Evolutionary conservation across 1,140 invertebrate species (phyloP), one percentile per base, ranked within the genome.

Genomic region (Sogatella furcifera): DNA sequence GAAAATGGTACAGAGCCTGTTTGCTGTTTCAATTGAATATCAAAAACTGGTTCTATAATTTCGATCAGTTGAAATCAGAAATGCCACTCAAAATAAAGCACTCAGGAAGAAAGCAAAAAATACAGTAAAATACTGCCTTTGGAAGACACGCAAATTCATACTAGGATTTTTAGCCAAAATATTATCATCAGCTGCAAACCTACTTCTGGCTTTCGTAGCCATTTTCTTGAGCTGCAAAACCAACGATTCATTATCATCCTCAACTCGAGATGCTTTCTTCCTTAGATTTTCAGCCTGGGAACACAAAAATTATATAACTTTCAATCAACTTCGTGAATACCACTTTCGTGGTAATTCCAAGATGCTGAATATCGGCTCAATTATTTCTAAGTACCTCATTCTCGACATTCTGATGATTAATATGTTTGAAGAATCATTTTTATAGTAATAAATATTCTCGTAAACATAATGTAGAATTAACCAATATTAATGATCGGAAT

Each of bases 201-300:
- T 85, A 86, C 84, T 85, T 85, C 81, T 84, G 74, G 85, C 82
- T 77, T 85, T 84, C 70, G 83, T 84, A 74, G 89, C 89, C 87
- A 95, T 90, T 84, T 92, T 94, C 81, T 93, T 92, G 70, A 95
- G 82, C 80, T 95, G 92, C 75, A 91, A 80, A 71, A 88, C 84
- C 74, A 95, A 80, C 59, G 87, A 89, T 76, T 95, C 92, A 80
- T 95, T 95, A 80, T 95, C 92, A 73, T 94, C 90, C 78, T 95
- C 92, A 69, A 94, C 81, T 64, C 90, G 82, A 64, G 85, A 84
- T 65, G 89, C 80, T 77, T 91, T 92, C 80, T 89, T 91, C 73
- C 90, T 81, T 69, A 91, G 82, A 72, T 83, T 88, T 80, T 86
- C 80, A 69, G 83, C 84, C 85, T 87, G 81, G 75, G 83, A 76